Percentiles rank a stretch among this genome's conserved stretches.
These are phyloP conservation scores for Ophion ellenae DNA, from an alignment of 2,888 invertebrate species.

Conservation along the genomic window DNA sequence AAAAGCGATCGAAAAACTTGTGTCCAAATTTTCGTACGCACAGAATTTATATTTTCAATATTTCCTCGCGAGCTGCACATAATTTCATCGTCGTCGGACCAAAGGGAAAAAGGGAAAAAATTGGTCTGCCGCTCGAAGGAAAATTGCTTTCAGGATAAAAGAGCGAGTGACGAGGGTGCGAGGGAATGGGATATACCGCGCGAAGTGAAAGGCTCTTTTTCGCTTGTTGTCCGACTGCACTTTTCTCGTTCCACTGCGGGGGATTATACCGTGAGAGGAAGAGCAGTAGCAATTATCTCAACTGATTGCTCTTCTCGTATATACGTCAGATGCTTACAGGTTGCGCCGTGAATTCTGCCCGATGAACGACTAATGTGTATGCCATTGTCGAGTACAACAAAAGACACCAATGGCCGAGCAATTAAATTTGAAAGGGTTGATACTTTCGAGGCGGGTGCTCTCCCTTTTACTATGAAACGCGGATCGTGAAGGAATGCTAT, in stretches of 20 bases:
- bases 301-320: slow-evolving; percentile 64
- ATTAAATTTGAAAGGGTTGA: slow-evolving; percentile 36
- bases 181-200: slow-evolving; percentile 42
- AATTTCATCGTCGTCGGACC: slow-evolving; percentile 41
- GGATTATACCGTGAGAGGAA: slow-evolving; percentile 32
- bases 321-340: slow-evolving; percentile 28
- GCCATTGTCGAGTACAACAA: slow-evolving; percentile 18
- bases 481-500: no score
- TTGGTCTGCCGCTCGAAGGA: slow-evolving; percentile 39
- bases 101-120: slow-evolving; percentile 4
- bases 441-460: neutral
- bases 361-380: slow-evolving; percentile 6
- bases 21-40: neutral
- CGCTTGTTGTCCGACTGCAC: slow-evolving; percentile 56
- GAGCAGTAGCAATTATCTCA: slow-evolving; percentile 58
- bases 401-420: slow-evolving; percentile 39
- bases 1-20: neutral
- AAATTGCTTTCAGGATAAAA: slow-evolving; percentile 61
- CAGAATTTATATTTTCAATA: slow-evolving; percentile 2
- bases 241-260: slow-evolving; percentile 53
- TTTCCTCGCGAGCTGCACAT: slow-evolving; percentile 9
- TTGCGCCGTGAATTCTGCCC: neutral
- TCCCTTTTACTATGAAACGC: neutral
- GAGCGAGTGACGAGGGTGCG: slow-evolving; percentile 37
- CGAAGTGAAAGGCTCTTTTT: slow-evolving; percentile 52